Base-by-base conservation (phyloP, 2,113 vertebrate species). In the Mohoua ochrocephala region DNA sequence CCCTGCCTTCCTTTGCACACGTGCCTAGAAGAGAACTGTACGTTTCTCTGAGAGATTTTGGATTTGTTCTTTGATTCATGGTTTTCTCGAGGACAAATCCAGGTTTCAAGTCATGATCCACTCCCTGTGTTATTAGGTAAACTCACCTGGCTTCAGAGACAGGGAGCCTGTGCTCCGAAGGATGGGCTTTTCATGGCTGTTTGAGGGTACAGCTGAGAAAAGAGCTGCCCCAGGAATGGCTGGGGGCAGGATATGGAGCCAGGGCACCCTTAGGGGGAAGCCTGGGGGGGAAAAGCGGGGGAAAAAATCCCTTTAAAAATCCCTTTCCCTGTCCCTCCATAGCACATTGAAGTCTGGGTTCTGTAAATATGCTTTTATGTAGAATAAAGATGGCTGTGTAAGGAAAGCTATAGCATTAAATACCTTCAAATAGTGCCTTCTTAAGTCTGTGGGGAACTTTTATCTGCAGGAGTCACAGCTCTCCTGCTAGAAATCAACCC, bases 381-480 rank as follows among this genome's bases (percentile, higher is more conserved):
- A 93, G 65, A 95, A 67, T 91, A 93, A 88, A 91, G 64, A 81
- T 84, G 89, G 27, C 71, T 86, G 68, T 86, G 71, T 89, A 78
- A 85, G 83, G 79, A 74, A 87, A 93, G 82, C 82, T 76, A 21
- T 21, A 92, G 45, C 42, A 80, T 71, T 94, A 86, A 94, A 86
- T 67, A 81, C 76, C 83, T 93, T 95, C 88, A 69, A 88, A 84
- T 12, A 80, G 50, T 54, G 59, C 50, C 17, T 39, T 33, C 94
- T 96, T 74, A 74, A 88, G 80, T 94, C 79, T 78, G 88, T 61
- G 26, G 88, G 83, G 83, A 93, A 91, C 86, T 87, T 97, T 95
- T 67, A 94, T 94, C 92, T 90, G 86, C 96, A 73, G 76, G 71
- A 93, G 67, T 88, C 92, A 93, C 83, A 84, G 83, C 54, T 93